phyloP scores from a whole-genome alignment of 2,797 vertebrate genomes.

The Chaetophractus vellerosus region DNA sequence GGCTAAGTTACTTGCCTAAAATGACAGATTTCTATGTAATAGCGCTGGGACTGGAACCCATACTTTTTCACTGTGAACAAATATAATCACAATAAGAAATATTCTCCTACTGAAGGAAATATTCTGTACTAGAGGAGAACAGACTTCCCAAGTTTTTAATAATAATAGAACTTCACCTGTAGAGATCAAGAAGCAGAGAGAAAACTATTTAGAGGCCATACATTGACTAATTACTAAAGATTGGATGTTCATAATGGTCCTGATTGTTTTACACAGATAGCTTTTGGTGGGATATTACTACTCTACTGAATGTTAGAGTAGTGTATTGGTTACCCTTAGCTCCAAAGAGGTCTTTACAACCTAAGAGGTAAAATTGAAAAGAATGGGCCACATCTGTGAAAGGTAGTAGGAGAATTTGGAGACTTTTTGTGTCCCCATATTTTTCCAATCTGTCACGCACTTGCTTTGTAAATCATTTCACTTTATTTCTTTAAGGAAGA shows the following conservation, averaged over 20 bases:
- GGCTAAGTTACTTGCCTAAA: background rate
- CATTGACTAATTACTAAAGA: background rate
- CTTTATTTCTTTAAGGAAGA: background rate
- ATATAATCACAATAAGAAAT: background rate
- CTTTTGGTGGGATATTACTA: background rate
- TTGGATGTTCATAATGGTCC: background rate
- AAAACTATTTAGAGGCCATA: background rate
- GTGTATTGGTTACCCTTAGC: background rate
- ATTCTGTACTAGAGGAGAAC: background rate
- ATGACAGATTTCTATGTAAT: background rate
- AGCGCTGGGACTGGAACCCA: background rate
- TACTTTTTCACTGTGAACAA: background rate
- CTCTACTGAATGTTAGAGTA: background rate
- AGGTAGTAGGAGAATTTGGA: background rate
- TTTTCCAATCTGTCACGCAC: background rate
- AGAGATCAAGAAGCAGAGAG: background rate
- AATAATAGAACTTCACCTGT: background rate
- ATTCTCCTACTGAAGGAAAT: background rate
- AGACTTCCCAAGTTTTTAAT: slow-evolving; percentile 19
- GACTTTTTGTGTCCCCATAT: background rate
- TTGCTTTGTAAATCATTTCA: slow-evolving; percentile 12
- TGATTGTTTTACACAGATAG: background rate
- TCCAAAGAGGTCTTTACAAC: background rate
- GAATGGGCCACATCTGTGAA: background rate
- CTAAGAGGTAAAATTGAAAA: background rate